A percentile compares a stretch with the other conserved stretches of the same genome.
Evolutionary conservation across 1,140 invertebrate species (phyloP).

Genomic region (Sitobion miscanthi): DNA sequence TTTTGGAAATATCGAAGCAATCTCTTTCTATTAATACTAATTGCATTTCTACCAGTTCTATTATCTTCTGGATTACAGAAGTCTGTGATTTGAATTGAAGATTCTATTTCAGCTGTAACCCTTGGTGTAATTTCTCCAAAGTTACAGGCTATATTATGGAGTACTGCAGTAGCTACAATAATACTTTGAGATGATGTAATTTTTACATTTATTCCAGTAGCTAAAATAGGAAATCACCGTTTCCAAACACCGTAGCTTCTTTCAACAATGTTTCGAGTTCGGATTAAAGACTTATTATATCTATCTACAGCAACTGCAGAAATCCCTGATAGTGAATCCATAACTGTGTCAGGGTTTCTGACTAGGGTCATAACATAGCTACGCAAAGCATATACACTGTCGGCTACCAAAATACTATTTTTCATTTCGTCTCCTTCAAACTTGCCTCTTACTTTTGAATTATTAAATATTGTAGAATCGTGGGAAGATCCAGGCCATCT

Average conservation of each 20-base stretch:
- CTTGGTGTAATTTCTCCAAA: background rate
- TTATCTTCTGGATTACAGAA: background rate
- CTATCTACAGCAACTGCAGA: too few relatives aligned
- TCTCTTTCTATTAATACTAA: background rate
- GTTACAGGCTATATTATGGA: conserved; percentile 1
- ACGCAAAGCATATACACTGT: too few relatives aligned
- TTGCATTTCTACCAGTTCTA: background rate
- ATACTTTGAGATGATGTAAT: background rate
- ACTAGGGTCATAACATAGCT: too few relatives aligned
- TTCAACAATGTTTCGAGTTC: too few relatives aligned
- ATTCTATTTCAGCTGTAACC: background rate
- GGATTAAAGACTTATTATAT: too few relatives aligned
- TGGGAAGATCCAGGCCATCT: conserved; percentile 62
- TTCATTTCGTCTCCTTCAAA: too few relatives aligned
- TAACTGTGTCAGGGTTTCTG: too few relatives aligned
- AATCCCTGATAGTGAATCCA: too few relatives aligned
- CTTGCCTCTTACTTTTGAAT: background rate
- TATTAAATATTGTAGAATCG: conserved; percentile 62
- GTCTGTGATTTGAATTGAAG: background rate
- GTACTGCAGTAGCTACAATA: background rate
- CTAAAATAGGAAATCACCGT: background rate
- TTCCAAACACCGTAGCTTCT: too few relatives aligned
- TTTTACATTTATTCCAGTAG: background rate
- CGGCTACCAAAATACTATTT: too few relatives aligned
- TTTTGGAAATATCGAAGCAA: too few relatives aligned